phyloP scores from a whole-genome alignment of 1,140 invertebrate species.

The Probaryconus sp. region DNA sequence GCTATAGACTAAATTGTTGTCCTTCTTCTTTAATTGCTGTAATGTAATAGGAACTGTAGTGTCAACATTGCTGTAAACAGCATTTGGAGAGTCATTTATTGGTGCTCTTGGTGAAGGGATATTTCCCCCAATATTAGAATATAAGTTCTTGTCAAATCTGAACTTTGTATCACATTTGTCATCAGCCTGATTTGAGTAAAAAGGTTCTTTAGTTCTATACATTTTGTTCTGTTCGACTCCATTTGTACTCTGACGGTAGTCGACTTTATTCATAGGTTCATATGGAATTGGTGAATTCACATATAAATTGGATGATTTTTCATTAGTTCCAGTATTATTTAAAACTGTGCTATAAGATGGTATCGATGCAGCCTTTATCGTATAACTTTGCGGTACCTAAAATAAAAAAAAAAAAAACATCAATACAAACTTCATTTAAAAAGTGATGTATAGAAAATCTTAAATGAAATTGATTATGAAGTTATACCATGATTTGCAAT shows the following conservation, averaged over 20 bases:
- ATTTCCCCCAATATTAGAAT: constrained; percentile 73
- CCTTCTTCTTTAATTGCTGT: constrained; percentile 64
- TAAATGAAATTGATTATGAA: too few species aligned
- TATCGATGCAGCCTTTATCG: constrained; percentile 76
- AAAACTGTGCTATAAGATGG: constrained; percentile 79
- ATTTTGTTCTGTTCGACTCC: constrained; percentile 63
- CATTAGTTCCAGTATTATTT: constrained; percentile 71
- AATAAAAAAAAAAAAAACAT: constrained; percentile 17
- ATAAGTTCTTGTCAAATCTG: constrained; percentile 72
- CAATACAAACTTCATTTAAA: constrained; percentile 14
- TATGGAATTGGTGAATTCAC: constrained; percentile 75
- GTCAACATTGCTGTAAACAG: constrained; percentile 76
- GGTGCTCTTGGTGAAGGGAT: constrained; percentile 68
- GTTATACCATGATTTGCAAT: too few species aligned
- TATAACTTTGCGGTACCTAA: constrained; percentile 79
- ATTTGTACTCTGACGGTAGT: constrained; percentile 63
- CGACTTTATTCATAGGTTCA: constrained; percentile 68
- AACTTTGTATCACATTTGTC: constrained; percentile 73
- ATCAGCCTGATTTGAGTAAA: constrained; percentile 68
- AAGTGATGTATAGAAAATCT: too few species aligned
- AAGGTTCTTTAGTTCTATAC: constrained; percentile 71
- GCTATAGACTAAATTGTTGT: constrained; percentile 76
- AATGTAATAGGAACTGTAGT: constrained; percentile 66
- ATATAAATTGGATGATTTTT: constrained; percentile 73
- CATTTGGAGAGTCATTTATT: constrained; percentile 67